Conservation (phyloP, 2,113 vertebrate species). For the Zosterops pallidus region DNA sequence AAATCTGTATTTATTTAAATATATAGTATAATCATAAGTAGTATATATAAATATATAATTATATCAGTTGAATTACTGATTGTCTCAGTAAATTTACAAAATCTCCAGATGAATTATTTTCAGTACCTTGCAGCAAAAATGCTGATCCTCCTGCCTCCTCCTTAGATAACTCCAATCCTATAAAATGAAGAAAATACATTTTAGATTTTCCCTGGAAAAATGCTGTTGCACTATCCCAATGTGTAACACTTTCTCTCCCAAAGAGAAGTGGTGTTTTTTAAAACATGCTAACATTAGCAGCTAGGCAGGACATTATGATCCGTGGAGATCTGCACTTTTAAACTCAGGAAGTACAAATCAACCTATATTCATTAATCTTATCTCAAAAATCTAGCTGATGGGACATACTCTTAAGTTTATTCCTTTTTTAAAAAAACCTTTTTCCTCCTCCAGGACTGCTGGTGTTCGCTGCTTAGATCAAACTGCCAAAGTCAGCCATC, state of each 20-base stretch:
- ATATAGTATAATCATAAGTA: neutral
- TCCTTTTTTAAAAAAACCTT: neutral
- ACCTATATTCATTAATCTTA: conserved; percentile 52
- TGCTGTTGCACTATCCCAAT: neutral
- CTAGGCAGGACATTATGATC: neutral
- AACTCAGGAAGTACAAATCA: conserved; percentile 60
- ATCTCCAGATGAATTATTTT: neutral
- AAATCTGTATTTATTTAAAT: neutral
- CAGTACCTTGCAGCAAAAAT: neutral
- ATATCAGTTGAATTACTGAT: neutral
- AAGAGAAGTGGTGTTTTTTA: neutral
- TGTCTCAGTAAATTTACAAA: neutral
- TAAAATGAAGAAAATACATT: neutral
- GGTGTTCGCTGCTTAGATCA: neutral
- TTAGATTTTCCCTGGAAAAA: neutral
- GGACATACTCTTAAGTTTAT: neutral
- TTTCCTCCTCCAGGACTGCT: neutral
- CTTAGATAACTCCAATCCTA: neutral
- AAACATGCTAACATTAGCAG: neutral
- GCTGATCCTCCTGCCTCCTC: neutral
- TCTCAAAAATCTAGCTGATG: conserved; percentile 14
- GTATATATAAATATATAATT: neutral
- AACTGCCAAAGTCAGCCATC: neutral
- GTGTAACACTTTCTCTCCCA: neutral
- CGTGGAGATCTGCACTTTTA: conserved; percentile 43